Conservation (phyloP, 2,797 vertebrate genomes). For the Sebastes ruberrimus region DNA sequence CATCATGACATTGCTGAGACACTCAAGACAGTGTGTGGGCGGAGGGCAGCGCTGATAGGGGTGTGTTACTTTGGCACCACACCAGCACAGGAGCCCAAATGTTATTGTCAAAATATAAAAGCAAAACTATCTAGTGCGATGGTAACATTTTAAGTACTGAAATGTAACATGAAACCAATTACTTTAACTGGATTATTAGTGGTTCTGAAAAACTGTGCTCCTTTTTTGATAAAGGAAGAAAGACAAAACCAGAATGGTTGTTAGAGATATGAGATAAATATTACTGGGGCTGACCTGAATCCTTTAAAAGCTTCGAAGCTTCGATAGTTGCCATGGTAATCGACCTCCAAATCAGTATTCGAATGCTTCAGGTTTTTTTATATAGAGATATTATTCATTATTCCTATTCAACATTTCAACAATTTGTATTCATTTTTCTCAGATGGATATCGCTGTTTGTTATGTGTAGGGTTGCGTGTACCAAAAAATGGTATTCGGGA, state of each 20-base stretch:
- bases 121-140: neutral
- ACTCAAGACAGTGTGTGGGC: slow-evolving; percentile 35
- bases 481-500: no score
- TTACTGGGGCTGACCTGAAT: no score
- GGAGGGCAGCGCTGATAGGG: neutral
- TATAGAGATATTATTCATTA: no score
- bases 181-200: neutral
- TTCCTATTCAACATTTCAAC: no score
- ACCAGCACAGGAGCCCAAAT: slow-evolving; percentile 15
- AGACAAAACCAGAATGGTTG: neutral
- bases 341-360: no score
- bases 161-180: neutral
- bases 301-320: no score
- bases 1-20: slow-evolving; percentile 63
- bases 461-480: no score
- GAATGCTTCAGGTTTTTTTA: no score
- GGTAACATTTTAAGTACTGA: neutral
- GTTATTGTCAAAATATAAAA: neutral
- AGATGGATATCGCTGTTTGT: no score
- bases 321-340: no score
- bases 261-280: neutral
- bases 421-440: no score
- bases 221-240: neutral
- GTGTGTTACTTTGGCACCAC: slow-evolving; percentile 14
- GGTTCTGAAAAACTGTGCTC: neutral